Evolutionary conservation across 1,140 invertebrate species (phyloP), one percentile per base, ranked within the genome.

Genomic region (Heliconius melpomene): DNA sequence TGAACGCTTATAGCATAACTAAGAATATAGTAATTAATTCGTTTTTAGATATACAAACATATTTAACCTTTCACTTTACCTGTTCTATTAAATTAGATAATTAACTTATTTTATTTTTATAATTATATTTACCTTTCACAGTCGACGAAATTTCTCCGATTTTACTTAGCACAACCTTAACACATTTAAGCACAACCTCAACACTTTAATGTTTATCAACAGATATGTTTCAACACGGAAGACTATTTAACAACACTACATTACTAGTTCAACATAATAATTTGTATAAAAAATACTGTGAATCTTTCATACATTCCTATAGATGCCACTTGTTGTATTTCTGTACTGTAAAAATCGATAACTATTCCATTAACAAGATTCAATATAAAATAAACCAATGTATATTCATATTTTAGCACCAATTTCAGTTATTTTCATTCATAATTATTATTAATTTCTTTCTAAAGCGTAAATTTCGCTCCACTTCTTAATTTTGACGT

Each of bases 401-500:
- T 66, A 66, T 66, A 66, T 3, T n/a, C 11, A 66, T 66, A 18
- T 79, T 79, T 66, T 38, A 79, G 32, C 77, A 66, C 7, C 57
- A 66, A 66, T 29, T 66, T 38, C 11, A n/a, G 32, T 40, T 77
- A 80, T 88, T 90, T 93, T 93, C 89, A 91, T 91, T 91, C 91
- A 93, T 93, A 88, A 91, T 86, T 86, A 79, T 60, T 79, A 74
- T 77, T 70, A 87, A 88, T 85, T 80, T 79, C 81, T 76, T 75
- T 79, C 73, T 78, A 66, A 86, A 79, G 83, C 81, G 83, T 87
- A 89, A 87, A 87, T 90, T 93, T 92, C 89, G 90, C 88, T 91
- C 88, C 88, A 88, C 85, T 89, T 88, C 86, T 81, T 85, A 81
- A 83, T 87, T 90, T 90, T 91, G 90, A 91, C 89, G 71, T 89